A percentile compares a stretch with the other conserved stretches of the same genome.
Conservation (phyloP, 2,888 invertebrate genomes). For the Drosophila algonquin region DNA sequence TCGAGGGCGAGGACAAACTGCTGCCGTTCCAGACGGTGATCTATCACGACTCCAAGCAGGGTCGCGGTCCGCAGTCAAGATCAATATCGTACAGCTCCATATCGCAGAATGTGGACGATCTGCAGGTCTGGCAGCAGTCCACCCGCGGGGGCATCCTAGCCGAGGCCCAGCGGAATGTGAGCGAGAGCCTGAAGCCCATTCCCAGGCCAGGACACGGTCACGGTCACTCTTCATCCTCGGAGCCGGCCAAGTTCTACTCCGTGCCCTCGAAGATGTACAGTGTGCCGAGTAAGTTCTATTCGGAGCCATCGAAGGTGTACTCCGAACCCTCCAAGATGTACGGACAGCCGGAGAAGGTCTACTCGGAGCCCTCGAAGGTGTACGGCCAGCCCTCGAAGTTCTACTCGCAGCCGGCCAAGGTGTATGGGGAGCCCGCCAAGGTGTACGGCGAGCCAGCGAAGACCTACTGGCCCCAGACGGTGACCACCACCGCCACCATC, state of each 20-base stretch:
- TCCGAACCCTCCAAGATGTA: conserved; percentile 86
- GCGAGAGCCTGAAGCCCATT: conserved; percentile 73
- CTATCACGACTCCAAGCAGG: conserved; percentile 84
- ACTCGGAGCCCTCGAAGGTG: conserved; percentile 85
- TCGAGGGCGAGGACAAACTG: conserved; percentile 66
- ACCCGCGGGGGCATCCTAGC: conserved; percentile 70
- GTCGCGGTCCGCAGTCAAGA: conserved; percentile 83
- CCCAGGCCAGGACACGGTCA: conserved; percentile 56
- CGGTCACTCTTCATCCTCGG: conserved; percentile 44
- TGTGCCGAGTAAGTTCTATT: conserved; percentile 85
- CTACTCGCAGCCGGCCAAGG: conserved; percentile 86
- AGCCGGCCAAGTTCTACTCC: conserved; percentile 85
- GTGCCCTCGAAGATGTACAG: conserved; percentile 85
- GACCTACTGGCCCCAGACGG: conserved; percentile 84
- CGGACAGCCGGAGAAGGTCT: conserved; percentile 85
- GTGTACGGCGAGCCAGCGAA: conserved; percentile 85
- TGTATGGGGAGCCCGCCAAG: conserved; percentile 86
- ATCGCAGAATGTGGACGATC: conserved; percentile 82
- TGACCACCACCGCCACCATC: conserved; percentile 49
- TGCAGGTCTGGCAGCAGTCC: conserved; percentile 77
- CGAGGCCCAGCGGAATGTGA: conserved; percentile 81
- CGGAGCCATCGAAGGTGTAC: conserved; percentile 86
- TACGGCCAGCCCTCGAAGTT: conserved; percentile 87
- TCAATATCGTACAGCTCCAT: conserved; percentile 86
- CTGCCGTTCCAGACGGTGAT: conserved; percentile 85